Base-by-base conservation (phyloP, 2,888 invertebrate genomes). In the Xestia xanthographa region DNA sequence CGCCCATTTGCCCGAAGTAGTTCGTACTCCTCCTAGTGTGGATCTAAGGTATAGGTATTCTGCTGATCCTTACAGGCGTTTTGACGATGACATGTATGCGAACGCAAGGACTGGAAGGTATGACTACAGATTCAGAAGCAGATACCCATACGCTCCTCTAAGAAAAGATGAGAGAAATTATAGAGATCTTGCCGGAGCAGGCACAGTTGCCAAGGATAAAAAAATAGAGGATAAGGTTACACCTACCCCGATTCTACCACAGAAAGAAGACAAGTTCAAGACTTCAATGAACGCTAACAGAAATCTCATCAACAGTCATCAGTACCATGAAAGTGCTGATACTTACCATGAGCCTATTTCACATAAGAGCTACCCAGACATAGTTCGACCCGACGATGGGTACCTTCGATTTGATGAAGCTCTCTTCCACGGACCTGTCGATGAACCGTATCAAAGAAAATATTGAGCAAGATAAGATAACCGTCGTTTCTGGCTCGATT, bases 1-100 rank as follows among this genome's bases (percentile, higher is more conserved):
- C 86, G 97, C 98, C 0, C 97, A 97, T 90, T 92, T 98, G 45
- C 98, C 98, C 17, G 98, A 98, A 92, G 97, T 98, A 6, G 97
- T 97, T 0, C 94, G 98, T 72, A 97, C 97, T 38, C 97, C 97
- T 34, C 97, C 97, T 14, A 97, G 96, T 86, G 97, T 97, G 17
- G 97, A 97, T 90, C 91, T 97, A 56, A 93, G 97, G 70, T 97
- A 97, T 87, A 93, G 97, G 86, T 97, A 97, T 85, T 93, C 94
- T 0, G 92, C 90, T 0, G 96, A 96, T 80, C 96, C 97, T 17
- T 96, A 96, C 85, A 93, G 95, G 74, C 94, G 95, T 3, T 92
- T 88, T 69, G 95, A 96, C 12, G 97, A 97, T 20, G 95, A 96
- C 68, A 93, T 95, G 68, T 92, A 92, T 69, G 92, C 93, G 41